phyloP scores from a whole-genome alignment of 2,888 invertebrate species.

The Diachrysia chrysitis region DNA sequence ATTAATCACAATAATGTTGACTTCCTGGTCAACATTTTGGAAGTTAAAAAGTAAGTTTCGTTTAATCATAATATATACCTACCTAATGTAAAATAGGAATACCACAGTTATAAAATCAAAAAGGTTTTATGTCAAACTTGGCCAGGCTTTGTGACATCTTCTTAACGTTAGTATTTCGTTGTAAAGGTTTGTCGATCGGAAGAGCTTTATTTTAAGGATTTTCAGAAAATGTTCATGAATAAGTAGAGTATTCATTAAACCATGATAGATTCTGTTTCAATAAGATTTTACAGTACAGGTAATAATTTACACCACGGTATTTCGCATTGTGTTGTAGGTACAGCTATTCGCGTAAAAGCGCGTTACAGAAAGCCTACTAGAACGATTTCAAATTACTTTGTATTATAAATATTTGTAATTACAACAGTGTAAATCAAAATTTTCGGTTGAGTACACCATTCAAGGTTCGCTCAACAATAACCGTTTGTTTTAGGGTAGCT shows the following conservation, averaged over 20 bases:
- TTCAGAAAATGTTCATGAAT: not conserved
- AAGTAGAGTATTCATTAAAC: not conserved
- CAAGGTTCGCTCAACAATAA: constrained; percentile 22
- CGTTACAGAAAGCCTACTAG: constrained; percentile 14
- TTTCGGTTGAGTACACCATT: constrained; percentile 18
- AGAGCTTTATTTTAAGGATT: not conserved
- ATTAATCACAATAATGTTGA: no score
- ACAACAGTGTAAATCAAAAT: constrained; percentile 20
- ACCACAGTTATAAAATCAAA: no score
- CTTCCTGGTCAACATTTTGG: no score
- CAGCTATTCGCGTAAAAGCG: constrained; percentile 3
- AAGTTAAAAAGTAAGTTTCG: no score
- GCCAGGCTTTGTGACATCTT: no score
- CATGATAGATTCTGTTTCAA: not conserved
- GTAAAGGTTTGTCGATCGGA: not conserved
- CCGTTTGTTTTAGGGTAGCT: constrained; percentile 10
- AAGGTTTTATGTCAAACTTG: no score
- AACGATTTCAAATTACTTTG: constrained; percentile 15
- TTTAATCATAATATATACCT: no score
- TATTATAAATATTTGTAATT: constrained; percentile 16
- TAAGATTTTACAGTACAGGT: not conserved
- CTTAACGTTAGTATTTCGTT: no score
- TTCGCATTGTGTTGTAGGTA: not conserved
- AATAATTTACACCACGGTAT: not conserved
- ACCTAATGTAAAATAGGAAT: no score